Percentiles rank a stretch among this genome's conserved stretches.
phyloP scores from a whole-genome alignment of 2,797 vertebrate genomes.

The Cottoperca gobio region DNA sequence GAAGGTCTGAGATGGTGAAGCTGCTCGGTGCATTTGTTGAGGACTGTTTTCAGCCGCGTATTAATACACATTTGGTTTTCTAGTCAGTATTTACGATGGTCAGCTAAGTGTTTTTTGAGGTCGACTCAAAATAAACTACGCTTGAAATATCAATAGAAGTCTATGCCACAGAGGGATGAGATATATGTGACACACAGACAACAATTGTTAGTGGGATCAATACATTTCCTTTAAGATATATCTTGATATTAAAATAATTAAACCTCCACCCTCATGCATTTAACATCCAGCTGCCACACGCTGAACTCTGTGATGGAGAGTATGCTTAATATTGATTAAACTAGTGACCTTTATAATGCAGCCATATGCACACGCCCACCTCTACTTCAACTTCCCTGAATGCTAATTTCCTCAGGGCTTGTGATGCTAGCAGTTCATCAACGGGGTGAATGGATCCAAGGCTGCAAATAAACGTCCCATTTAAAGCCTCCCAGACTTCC shows the following conservation, averaged over 20 bases:
- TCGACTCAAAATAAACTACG: no score
- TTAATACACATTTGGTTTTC: not conserved
- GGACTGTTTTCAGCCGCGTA: not conserved
- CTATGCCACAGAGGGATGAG: no score
- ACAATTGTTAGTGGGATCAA: no score
- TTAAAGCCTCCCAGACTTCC: conserved; percentile 33
- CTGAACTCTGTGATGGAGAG: not conserved
- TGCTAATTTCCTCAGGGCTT: conserved; percentile 37
- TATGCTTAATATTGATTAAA: not conserved
- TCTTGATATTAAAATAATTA: no score
- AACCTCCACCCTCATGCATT: not conserved
- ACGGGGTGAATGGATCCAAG: conserved; percentile 11
- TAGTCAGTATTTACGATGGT: no score
- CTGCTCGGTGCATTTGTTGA: no score
- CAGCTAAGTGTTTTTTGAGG: no score
- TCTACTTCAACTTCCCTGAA: conserved; percentile 15
- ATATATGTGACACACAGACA: no score
- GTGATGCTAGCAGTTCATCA: conserved; percentile 48
- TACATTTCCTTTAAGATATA: no score
- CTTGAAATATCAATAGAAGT: no score
- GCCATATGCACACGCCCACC: conserved; percentile 6
- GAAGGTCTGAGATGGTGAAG: no score
- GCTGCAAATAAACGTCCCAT: conserved; percentile 20
- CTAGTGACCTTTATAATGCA: not conserved
- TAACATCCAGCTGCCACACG: not conserved